Evolutionary conservation across 2,797 vertebrate species (phyloP).

Genomic region (Diplodus sargus): DNA sequence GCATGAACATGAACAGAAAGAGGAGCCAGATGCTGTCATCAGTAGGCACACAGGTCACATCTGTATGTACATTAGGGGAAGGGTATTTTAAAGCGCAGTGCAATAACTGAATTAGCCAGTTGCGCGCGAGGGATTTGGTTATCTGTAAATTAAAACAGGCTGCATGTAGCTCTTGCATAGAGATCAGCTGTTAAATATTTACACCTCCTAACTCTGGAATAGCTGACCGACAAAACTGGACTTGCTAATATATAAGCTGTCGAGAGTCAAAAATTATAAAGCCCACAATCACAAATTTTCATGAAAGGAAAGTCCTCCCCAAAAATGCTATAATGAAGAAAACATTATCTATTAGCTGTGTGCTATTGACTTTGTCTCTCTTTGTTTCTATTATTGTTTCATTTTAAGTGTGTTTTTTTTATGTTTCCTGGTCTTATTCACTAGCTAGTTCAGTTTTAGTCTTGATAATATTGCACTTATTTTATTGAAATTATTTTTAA

Average conservation of each 20-base stretch:
- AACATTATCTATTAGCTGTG: no score
- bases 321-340: no score
- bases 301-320: no score
- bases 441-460: no score
- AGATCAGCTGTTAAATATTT: constrained; percentile 20
- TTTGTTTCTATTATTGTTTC: no score
- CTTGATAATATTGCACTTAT: no score
- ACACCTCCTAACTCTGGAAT: constrained; percentile 1
- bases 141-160: background rate
- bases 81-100: background rate
- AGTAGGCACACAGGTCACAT: background rate
- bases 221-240: background rate
- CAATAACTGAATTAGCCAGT: background rate
- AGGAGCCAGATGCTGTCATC: background rate
- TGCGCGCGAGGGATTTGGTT: background rate
- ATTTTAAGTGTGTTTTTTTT: no score
- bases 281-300: no score
- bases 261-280: background rate
- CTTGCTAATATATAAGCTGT: background rate
- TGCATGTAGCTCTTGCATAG: background rate
- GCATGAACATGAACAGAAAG: background rate
- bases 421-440: no score
- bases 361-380: no score
- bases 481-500: no score
- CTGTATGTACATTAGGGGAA: background rate